Conservation (phyloP, 2,113 vertebrate genomes). For the Dipodomys stephensi region DNA sequence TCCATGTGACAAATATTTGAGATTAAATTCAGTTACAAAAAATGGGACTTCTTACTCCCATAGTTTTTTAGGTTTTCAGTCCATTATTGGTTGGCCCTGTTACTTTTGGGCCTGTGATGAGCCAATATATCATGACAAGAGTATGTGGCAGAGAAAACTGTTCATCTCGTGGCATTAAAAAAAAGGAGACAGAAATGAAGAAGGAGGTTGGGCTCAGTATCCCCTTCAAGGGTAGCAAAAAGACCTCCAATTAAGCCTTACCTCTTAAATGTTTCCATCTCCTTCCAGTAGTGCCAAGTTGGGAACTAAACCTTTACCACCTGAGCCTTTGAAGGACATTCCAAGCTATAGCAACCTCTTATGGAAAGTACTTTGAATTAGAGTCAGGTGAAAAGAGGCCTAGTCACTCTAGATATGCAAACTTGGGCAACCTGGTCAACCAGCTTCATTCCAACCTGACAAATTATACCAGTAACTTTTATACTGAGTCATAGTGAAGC, state of each 20-base stretch:
- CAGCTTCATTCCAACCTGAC: too few relatives aligned
- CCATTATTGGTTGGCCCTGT: background rate
- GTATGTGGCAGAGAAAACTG: background rate
- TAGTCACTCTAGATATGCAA: background rate
- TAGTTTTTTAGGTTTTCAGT: background rate
- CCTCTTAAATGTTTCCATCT: background rate
- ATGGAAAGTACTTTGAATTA: background rate
- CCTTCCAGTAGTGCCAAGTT: too few relatives aligned
- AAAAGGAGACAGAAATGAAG: background rate
- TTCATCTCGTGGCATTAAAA: too few relatives aligned
- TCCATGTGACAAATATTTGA: background rate
- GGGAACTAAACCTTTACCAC: background rate
- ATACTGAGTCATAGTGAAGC: background rate
- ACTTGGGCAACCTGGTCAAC: background rate
- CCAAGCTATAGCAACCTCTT: background rate
- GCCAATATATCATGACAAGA: background rate
- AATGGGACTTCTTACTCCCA: background rate
- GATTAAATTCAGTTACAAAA: background rate
- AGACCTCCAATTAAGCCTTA: background rate
- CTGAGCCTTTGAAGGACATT: background rate
- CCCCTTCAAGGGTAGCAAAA: background rate
- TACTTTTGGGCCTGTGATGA: background rate
- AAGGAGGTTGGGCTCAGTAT: too few relatives aligned
- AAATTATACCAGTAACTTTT: background rate
- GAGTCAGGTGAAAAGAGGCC: background rate